A percentile compares a stretch with the other conserved stretches of the same genome.
phyloP scores from a whole-genome alignment of 2,888 invertebrate species.

The Neuroscelio doddi region DNA sequence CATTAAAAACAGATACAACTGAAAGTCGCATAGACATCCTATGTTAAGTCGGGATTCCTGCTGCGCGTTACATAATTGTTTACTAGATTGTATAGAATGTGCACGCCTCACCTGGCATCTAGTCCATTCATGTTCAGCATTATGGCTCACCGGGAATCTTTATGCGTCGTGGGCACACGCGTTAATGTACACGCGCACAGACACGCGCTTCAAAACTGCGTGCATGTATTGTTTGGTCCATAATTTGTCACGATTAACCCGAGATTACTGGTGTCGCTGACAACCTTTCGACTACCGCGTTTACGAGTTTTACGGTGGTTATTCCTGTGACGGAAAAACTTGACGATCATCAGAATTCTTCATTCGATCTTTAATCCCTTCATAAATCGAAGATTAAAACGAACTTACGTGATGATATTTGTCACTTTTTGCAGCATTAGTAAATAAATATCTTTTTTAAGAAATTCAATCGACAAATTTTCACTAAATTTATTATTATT shows the following conservation, averaged over 20 bases:
- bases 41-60: constrained; percentile 41
- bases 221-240: constrained; percentile 48
- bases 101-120: constrained; percentile 66
- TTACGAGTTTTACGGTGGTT: constrained; percentile 34
- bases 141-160: constrained; percentile 28
- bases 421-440: too few species aligned
- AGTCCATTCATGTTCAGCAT: constrained; percentile 55
- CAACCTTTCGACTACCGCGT: constrained; percentile 61
- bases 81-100: constrained; percentile 56
- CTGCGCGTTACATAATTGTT: constrained; percentile 64
- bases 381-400: constrained; percentile 33
- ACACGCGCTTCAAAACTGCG: constrained; percentile 27
- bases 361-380: constrained; percentile 30
- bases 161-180: constrained; percentile 12
- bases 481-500: too few species aligned
- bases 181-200: constrained; percentile 11
- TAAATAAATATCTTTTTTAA: too few species aligned
- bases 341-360: constrained; percentile 27
- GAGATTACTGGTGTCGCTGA: constrained; percentile 68
- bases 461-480: too few species aligned
- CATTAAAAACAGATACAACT: too few species aligned
- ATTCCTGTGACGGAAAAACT: constrained; percentile 29
- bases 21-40: constrained; percentile 7
- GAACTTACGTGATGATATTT: constrained; percentile 14
- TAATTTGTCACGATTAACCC: constrained; percentile 70